These are phyloP conservation scores for Paguma larvata DNA, from an alignment of 2,797 vertebrate species.

Conservation along the genomic window DNA sequence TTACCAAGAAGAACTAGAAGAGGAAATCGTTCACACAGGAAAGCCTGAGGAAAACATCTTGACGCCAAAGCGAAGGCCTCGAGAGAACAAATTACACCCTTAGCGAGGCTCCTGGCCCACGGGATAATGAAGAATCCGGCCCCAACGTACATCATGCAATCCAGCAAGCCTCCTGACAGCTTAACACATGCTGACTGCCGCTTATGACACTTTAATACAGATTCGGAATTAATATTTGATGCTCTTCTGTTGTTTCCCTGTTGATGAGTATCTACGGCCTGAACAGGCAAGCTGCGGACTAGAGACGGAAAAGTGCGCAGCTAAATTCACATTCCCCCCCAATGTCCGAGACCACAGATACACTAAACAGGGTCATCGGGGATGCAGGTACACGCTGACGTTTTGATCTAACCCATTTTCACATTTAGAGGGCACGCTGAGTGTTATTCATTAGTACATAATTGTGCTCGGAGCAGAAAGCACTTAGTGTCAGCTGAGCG, in stretches of 20 bases:
- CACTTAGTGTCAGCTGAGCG: not conserved
- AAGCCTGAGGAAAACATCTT: not conserved
- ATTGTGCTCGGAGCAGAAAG: not conserved
- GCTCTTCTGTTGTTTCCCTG: not conserved
- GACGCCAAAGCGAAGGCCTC: accelerated
- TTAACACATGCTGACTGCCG: not conserved
- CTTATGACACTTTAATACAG: not conserved
- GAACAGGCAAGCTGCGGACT: not conserved
- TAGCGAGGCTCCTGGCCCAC: accelerated
- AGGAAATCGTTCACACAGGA: not conserved
- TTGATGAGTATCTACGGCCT: not conserved
- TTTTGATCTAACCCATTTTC: not conserved
- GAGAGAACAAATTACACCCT: accelerated
- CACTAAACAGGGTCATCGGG: accelerated
- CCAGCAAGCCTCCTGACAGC: not conserved
- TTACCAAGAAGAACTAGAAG: not conserved
- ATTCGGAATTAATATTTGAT: conserved; percentile 15
- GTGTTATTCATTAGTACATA: not conserved
- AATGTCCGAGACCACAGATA: not conserved
- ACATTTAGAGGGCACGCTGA: not conserved
- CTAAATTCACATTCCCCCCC: not conserved
- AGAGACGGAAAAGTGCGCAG: not conserved
- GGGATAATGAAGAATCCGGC: not conserved
- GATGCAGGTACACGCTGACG: not conserved
- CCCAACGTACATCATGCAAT: accelerated